phyloP scores from a whole-genome alignment of 37 sponge, comb jelly and placozoan genomes.

The Mnemiopsis leidyi region DNA sequence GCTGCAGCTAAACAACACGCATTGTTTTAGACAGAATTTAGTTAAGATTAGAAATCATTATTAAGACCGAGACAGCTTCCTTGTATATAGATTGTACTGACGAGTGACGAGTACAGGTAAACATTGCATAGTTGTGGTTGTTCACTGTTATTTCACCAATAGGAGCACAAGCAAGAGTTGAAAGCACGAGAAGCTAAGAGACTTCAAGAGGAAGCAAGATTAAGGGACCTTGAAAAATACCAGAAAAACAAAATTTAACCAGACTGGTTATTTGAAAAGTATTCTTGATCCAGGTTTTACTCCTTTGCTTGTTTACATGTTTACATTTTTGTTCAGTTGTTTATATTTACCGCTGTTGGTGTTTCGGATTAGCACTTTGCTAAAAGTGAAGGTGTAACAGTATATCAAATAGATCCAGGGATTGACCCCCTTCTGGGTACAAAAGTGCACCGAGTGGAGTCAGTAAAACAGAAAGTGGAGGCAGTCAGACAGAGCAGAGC shows the following conservation, averaged over 20 bases:
- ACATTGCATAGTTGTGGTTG: too few relatives aligned
- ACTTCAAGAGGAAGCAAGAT: neutral
- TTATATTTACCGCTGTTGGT: too few relatives aligned
- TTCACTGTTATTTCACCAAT: too few relatives aligned
- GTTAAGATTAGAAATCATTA: too few relatives aligned
- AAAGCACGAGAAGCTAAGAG: conserved; percentile 33
- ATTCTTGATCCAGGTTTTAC: conserved; percentile 44
- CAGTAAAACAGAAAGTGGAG: conserved; percentile 4
- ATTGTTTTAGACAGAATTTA: too few relatives aligned
- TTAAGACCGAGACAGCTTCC: too few relatives aligned
- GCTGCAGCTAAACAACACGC: too few relatives aligned
- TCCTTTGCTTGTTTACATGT: neutral
- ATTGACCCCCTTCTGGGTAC: conserved; percentile 24
- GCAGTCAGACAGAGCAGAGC: neutral
- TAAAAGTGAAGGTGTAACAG: too few relatives aligned
- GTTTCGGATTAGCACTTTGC: too few relatives aligned
- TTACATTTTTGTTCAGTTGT: neutral
- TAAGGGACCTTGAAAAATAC: conserved; percentile 47
- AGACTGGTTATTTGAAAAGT: conserved; percentile 59
- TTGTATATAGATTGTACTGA: too few relatives aligned
- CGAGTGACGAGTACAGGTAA: too few relatives aligned
- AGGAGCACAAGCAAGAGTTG: conserved; percentile 53
- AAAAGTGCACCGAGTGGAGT: neutral
- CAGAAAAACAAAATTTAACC: conserved; percentile 45
- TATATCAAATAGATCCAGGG: conserved; percentile 1